Percentiles rank a stretch among this genome's conserved stretches.
Evolutionary conservation across 1,140 invertebrate genomes (phyloP).

Genomic region (Heliconius nattereri): DNA sequence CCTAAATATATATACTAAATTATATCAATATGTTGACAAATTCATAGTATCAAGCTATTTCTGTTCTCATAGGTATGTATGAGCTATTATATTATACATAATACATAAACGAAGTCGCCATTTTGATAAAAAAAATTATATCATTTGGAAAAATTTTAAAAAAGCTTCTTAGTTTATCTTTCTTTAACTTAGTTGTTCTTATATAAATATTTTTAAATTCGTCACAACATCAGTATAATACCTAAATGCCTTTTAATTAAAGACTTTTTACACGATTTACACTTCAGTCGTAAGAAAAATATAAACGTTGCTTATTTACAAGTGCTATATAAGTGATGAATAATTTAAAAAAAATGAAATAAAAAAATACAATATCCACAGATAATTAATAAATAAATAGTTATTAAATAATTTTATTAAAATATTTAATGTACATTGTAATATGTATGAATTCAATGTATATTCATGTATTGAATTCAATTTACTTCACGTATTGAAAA

Average conservation of each 20-base stretch:
- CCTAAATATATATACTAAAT: no score
- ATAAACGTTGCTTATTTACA: constrained; percentile 13
- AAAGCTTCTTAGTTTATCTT: no score
- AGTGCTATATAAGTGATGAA: constrained; percentile 4
- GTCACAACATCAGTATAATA: constrained; percentile 53
- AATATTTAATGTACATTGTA: not conserved
- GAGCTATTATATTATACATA: no score
- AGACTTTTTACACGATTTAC: constrained; percentile 65
- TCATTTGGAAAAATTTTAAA: no score
- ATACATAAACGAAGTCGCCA: no score
- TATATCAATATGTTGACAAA: no score
- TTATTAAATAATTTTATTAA: not conserved
- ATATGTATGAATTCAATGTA: no score
- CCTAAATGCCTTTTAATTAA: constrained; percentile 58
- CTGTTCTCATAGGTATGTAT: no score
- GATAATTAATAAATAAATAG: not conserved
- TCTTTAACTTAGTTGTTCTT: no score
- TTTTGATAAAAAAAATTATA: no score
- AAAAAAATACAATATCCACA: constrained; percentile 9
- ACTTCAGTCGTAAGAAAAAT: constrained; percentile 67
- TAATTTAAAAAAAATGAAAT: not conserved
- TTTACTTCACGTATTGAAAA: not conserved
- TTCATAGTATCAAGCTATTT: no score
- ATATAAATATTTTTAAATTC: constrained; percentile 25
- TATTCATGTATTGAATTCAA: not conserved